Conservation (phyloP, 2,888 invertebrate species). For the Drosophila lutescens region DNA sequence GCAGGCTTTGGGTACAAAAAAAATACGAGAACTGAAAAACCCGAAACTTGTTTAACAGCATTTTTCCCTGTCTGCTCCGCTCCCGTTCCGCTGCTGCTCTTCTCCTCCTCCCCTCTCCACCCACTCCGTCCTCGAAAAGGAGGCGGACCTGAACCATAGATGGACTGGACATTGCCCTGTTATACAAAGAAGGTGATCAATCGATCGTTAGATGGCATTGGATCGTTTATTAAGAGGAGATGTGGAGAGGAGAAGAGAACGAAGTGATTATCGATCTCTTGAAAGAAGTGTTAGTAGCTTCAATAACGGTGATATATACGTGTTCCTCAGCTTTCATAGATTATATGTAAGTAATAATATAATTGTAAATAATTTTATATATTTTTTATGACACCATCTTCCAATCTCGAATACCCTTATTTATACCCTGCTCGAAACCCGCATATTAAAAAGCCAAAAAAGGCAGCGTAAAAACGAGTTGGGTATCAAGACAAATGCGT, state of each 20-base stretch:
- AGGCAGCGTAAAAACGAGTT: constrained; percentile 13
- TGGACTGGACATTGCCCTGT: constrained; percentile 24
- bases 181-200: constrained; percentile 14
- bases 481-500: constrained; percentile 33
- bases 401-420: not conserved
- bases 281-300: no score
- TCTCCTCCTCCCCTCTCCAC: constrained; percentile 4
- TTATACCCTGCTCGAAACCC: constrained; percentile 12
- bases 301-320: not conserved
- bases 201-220: constrained; percentile 10
- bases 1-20: constrained; percentile 19
- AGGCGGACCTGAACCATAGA: constrained; percentile 12
- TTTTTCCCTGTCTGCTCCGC: constrained; percentile 36
- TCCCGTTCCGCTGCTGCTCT: constrained; percentile 16
- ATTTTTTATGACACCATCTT: not conserved
- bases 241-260: not conserved
- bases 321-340: not conserved
- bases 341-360: not conserved
- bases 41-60: constrained; percentile 55
- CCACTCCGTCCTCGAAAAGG: constrained; percentile 14
- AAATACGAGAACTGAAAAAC: constrained; percentile 32
- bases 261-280: constrained; percentile 2
- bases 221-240: not conserved
- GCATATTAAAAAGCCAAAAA: constrained; percentile 23
- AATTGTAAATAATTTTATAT: not conserved